phyloP scores from a whole-genome alignment of 2,797 vertebrate species.

The Silurus aristotelis region DNA sequence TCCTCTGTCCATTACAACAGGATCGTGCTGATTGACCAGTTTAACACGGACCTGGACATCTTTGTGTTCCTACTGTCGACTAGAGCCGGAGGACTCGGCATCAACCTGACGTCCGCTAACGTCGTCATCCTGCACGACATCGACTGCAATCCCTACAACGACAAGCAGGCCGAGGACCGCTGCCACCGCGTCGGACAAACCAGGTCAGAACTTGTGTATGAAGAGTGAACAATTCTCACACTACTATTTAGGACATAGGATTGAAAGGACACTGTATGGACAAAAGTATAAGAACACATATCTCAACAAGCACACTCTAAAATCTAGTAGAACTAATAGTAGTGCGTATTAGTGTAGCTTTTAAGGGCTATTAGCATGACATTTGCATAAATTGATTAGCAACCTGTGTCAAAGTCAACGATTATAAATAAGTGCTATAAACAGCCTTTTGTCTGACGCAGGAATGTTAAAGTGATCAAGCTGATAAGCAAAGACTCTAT shows the following conservation, averaged over 20 bases:
- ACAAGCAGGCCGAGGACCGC: conserved; percentile 86
- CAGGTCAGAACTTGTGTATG: conserved; percentile 68
- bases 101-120: conserved; percentile 86
- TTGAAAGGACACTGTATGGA: too few species aligned
- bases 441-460: conserved; percentile 4
- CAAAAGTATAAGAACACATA: too few species aligned
- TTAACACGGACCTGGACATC: conserved; percentile 82
- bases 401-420: background rate
- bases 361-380: background rate
- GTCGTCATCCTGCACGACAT: conserved; percentile 86
- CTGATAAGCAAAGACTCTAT: conserved; percentile 84
- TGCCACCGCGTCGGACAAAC: conserved; percentile 87
- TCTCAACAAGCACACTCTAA: too few species aligned
- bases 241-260: too few species aligned
- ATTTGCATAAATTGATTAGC: background rate
- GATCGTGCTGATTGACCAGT: conserved; percentile 84
- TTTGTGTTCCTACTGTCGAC: conserved; percentile 87
- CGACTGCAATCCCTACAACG: conserved; percentile 87
- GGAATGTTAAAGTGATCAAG: conserved; percentile 75
- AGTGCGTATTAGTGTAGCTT: background rate
- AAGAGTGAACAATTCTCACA: too few species aligned
- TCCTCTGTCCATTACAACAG: conserved; percentile 60
- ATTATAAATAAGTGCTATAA: background rate
- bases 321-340: too few species aligned
- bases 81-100: conserved; percentile 85